A percentile compares a stretch with the other conserved stretches of the same genome.
Conservation (phyloP, 2,888 invertebrate genomes). For the Byasa hedistus region DNA sequence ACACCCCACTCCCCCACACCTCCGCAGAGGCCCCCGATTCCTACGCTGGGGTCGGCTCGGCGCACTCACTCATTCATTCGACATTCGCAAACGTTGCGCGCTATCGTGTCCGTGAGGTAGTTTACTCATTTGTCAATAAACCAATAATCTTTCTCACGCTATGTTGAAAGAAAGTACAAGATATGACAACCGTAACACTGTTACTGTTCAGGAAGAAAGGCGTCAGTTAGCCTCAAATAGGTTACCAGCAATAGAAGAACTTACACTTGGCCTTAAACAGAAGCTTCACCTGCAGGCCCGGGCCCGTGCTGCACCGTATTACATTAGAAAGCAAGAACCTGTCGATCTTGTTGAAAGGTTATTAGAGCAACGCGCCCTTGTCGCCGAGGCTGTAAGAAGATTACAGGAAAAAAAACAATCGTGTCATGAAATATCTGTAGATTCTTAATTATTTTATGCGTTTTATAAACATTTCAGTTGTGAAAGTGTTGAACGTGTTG, state of each 20-base stretch:
- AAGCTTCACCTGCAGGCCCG: slow-evolving; percentile 77
- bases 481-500: slow-evolving; percentile 79
- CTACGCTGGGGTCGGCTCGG: slow-evolving; percentile 67
- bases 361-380: slow-evolving; percentile 75
- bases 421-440: slow-evolving; percentile 75
- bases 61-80: slow-evolving; percentile 77
- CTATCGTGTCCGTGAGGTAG: slow-evolving; percentile 48
- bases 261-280: slow-evolving; percentile 76
- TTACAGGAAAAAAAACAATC: slow-evolving; percentile 75
- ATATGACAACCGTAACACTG: slow-evolving; percentile 55
- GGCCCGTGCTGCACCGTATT: slow-evolving; percentile 75
- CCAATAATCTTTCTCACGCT: slow-evolving; percentile 36
- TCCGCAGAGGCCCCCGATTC: slow-evolving; percentile 67
- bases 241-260: slow-evolving; percentile 72
- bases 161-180: slow-evolving; percentile 76
- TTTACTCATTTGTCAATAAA: slow-evolving; percentile 54
- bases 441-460: slow-evolving; percentile 68
- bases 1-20: slow-evolving; percentile 57
- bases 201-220: slow-evolving; percentile 49
- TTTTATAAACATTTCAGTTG: slow-evolving; percentile 73
- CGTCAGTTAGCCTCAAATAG: slow-evolving; percentile 62
- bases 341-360: slow-evolving; percentile 75
- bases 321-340: slow-evolving; percentile 78
- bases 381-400: slow-evolving; percentile 76
- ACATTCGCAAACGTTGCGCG: slow-evolving; percentile 74